Base-by-base conservation (phyloP, 2,888 invertebrate genomes). In the Microctonus brassicae region DNA sequence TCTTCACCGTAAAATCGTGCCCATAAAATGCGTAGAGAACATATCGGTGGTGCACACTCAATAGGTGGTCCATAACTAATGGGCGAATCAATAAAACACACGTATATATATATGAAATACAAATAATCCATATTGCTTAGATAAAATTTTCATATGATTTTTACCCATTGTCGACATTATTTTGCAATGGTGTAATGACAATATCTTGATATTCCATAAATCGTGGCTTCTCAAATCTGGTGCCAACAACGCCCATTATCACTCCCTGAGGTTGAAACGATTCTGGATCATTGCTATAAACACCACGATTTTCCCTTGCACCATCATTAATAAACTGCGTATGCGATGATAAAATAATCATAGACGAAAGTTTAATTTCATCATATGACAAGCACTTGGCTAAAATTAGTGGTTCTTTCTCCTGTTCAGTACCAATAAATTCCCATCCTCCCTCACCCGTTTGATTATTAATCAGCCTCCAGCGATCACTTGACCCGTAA, bases 201-300 rank as follows among this genome's bases (percentile, higher is more conserved):
- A 92, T 88, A 58, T 92, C 92, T 76, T 92, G 91, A 79, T 89
- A 91, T 69, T 92, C 92, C 92, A 92, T 92, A 0, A 89, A 88
- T 22, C 86, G 83, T 2, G 83, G 80, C 20, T 90, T 89, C 75
- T 89, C 86, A 75, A 92, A 89, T 42, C 92, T 86, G 69, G 83
- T 76, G 73, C 84, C 85, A 80, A 69, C 84, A 78, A 82, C 90
- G 86, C 72, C 88, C 82, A 91, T 85, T 3, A 91, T 88, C 5
- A 90, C 88, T 13, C 91, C 91, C 58, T 87, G 85, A 0, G 83
- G 84, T 80, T 90, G 88, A 36, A 90, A 81, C 7, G 84, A 84
- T 6, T 83, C 80, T 57, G 88, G 88, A 61, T 90, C 89, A 52
- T 87, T 88, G 52, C 82, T 84, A 0, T 88, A 84, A 1, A 88